These are phyloP conservation scores for Syngnathus scovelli DNA, from an alignment of 2,113 vertebrate genomes.

Conservation along the genomic window DNA sequence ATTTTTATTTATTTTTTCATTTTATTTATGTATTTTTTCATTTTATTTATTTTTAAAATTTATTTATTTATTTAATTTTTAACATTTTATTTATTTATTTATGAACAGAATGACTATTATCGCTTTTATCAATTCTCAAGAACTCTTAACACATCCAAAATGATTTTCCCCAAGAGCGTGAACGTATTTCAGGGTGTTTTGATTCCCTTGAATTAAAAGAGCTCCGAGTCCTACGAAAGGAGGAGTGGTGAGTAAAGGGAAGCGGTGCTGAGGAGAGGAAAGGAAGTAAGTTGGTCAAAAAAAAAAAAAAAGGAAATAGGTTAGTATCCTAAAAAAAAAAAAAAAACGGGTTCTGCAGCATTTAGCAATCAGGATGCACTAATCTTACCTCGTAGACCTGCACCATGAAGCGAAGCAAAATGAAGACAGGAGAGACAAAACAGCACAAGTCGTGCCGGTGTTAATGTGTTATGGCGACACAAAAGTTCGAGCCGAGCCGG, in stretches of 20 bases:
- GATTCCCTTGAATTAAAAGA: slow-evolving; percentile 20
- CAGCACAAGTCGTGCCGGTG: slow-evolving; percentile 48
- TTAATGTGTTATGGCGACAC: slow-evolving; percentile 28
- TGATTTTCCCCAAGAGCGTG: neutral
- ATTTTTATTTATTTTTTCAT: no score
- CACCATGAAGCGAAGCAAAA: slow-evolving; percentile 81
- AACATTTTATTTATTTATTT: no score
- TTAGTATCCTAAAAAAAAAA: slow-evolving; percentile 55
- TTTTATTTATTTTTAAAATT: no score
- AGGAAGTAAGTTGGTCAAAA: neutral
- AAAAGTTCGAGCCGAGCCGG: slow-evolving; percentile 9
- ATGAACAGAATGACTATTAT: no score
- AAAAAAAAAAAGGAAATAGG: slow-evolving; percentile 25
- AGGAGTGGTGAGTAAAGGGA: slow-evolving; percentile 7
- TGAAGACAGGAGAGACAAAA: slow-evolving; percentile 68
- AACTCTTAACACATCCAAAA: no score
- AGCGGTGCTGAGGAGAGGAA: slow-evolving; percentile 7
- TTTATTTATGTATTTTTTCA: no score
- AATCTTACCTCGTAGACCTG: slow-evolving; percentile 99
- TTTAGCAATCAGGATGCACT: slow-evolving; percentile 56
- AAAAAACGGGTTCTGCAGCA: slow-evolving; percentile 53
- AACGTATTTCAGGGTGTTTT: slow-evolving; percentile 23
- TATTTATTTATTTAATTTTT: no score
- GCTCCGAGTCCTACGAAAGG: slow-evolving; percentile 28
- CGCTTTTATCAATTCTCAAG: neutral